Percentiles rank a stretch among this genome's conserved stretches.
These are phyloP conservation scores for Sclerurus mexicanus DNA, from an alignment of 2,113 vertebrate species.

Conservation along the genomic window DNA sequence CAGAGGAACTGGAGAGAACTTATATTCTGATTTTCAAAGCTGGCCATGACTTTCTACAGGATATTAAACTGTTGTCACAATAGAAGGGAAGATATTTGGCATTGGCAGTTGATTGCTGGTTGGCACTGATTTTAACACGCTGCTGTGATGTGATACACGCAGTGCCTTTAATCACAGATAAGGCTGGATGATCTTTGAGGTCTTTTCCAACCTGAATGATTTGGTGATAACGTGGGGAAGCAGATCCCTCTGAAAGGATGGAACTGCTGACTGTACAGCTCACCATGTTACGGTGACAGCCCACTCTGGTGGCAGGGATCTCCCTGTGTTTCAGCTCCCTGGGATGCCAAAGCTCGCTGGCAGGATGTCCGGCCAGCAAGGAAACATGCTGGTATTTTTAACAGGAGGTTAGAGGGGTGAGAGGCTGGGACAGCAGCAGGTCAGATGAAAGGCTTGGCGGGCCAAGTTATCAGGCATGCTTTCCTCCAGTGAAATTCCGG, in stretches of 20 bases:
- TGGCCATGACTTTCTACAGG: not conserved
- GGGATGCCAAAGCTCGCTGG: not conserved
- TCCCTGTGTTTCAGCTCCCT: not conserved
- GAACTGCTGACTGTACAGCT: not conserved
- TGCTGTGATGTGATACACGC: not conserved
- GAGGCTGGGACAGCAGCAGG: not conserved
- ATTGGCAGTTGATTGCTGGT: not conserved
- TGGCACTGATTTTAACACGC: not conserved
- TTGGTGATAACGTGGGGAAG: not conserved
- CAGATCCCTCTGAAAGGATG: not conserved
- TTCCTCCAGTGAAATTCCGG: not conserved
- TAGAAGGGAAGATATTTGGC: not conserved
- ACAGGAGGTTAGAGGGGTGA: not conserved
- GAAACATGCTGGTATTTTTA: not conserved
- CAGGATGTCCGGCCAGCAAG: not conserved
- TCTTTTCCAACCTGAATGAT: not conserved
- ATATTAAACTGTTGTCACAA: not conserved
- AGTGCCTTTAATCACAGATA: not conserved
- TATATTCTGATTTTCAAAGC: not conserved
- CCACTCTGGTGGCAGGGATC: not conserved
- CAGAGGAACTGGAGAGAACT: not conserved
- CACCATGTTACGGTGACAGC: not conserved
- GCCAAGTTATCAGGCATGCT: not conserved
- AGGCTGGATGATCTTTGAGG: not conserved
- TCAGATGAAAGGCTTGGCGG: conserved; percentile 16